These are phyloP conservation scores for Bungarus multicinctus DNA, from an alignment of 2,113 vertebrate species.

Conservation along the genomic window DNA sequence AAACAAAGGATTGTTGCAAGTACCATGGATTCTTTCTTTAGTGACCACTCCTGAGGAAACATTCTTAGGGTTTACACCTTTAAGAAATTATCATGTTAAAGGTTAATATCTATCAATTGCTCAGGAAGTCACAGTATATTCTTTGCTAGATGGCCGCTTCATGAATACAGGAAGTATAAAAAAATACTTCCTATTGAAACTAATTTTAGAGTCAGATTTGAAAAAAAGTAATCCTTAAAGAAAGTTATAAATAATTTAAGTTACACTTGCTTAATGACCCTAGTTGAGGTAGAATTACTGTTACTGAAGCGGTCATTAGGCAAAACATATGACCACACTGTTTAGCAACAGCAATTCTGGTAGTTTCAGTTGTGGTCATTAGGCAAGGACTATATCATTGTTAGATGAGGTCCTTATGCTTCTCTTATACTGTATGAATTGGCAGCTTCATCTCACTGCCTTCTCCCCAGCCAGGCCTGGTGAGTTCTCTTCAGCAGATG, in stretches of 20 bases:
- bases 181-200: background rate
- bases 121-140: background rate
- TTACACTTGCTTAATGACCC: background rate
- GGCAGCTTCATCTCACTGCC: background rate
- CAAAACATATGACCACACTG: background rate
- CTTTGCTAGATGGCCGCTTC: background rate
- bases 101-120: background rate
- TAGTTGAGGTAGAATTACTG: background rate
- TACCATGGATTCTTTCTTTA: constrained; percentile 73
- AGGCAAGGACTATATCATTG: background rate
- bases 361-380: background rate
- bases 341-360: background rate
- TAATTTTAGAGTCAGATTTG: background rate
- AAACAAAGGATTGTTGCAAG: constrained; percentile 79
- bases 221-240: background rate
- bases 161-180: background rate
- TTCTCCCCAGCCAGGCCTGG: background rate
- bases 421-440: background rate
- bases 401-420: background rate
- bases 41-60: constrained; percentile 68
- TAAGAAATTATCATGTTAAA: constrained; percentile 35
- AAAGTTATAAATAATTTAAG: background rate
- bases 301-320: background rate
- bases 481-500: background rate
- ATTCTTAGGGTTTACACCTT: constrained; percentile 89